Evolutionary conservation across 2,888 invertebrate species (phyloP).

Genomic region (Spilosoma lubricipeda): DNA sequence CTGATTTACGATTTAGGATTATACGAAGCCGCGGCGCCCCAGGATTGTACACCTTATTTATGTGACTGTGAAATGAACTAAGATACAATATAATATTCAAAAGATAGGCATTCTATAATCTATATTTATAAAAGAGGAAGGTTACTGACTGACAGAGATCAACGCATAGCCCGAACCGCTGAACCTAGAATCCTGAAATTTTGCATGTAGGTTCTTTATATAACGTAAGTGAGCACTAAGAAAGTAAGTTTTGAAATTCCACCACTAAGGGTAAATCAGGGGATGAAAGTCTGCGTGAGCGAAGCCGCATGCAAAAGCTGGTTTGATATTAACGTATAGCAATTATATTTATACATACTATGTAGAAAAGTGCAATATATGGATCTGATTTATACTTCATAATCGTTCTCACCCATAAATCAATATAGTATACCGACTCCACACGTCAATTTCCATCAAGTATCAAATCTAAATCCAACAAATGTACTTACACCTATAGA

Average conservation of each 20-base stretch:
- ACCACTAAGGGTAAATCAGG: too few relatives aligned
- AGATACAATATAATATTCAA: constrained; percentile 42
- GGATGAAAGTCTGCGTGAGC: too few relatives aligned
- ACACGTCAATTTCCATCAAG: neutral
- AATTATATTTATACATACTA: neutral
- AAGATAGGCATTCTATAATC: constrained; percentile 2
- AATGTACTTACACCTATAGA: neutral
- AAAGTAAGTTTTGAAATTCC: too few relatives aligned
- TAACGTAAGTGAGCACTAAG: too few relatives aligned
- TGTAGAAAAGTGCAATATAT: neutral
- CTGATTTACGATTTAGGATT: constrained; percentile 81
- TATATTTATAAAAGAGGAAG: too few relatives aligned
- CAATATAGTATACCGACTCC: neutral
- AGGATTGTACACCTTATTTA: constrained; percentile 76
- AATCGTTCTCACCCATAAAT: neutral
- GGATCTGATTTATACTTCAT: neutral
- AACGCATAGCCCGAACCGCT: too few relatives aligned
- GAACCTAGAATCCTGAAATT: too few relatives aligned
- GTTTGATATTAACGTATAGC: neutral
- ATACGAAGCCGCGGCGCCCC: constrained; percentile 64
- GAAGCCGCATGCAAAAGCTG: too few relatives aligned
- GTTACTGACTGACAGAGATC: too few relatives aligned
- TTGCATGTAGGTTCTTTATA: too few relatives aligned
- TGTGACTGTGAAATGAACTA: constrained; percentile 59
- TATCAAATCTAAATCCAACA: neutral